These are phyloP conservation scores for Tetrapedia diversipes DNA, from an alignment of 2,888 invertebrate genomes.

Conservation along the genomic window DNA sequence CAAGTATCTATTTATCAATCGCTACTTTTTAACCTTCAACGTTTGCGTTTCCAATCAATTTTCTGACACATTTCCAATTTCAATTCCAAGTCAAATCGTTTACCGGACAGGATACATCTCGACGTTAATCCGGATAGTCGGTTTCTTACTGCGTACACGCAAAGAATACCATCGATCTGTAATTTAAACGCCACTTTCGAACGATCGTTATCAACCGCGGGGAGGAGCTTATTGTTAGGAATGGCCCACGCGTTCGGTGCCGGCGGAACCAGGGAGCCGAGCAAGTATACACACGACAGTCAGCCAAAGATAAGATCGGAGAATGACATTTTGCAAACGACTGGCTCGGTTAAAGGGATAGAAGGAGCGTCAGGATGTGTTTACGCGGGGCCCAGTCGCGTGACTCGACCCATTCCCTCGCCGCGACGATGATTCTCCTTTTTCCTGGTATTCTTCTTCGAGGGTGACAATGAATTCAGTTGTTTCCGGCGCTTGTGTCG, in stretches of 20 bases:
- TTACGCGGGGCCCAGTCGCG: slow-evolving; percentile 34
- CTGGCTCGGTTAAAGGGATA: slow-evolving; percentile 42
- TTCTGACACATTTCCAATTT: too few species aligned
- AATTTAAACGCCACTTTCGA: background rate
- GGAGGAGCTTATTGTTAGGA: slow-evolving; percentile 9
- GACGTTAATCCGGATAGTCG: too few species aligned
- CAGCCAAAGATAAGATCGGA: slow-evolving; percentile 45
- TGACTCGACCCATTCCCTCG: slow-evolving; percentile 53
- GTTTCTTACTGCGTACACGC: too few species aligned
- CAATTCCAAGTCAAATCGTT: too few species aligned
- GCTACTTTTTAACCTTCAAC: too few species aligned
- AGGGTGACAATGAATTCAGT: slow-evolving; percentile 47
- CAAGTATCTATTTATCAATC: too few species aligned
- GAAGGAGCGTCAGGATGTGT: slow-evolving; percentile 26
- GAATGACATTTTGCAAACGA: slow-evolving; percentile 59
- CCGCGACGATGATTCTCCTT: slow-evolving; percentile 44
- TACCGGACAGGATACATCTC: too few species aligned
- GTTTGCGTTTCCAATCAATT: too few species aligned
- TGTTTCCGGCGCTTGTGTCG: slow-evolving; percentile 19
- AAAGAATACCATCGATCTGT: background rate
- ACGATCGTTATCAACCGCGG: background rate
- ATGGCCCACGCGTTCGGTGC: slow-evolving; percentile 12
- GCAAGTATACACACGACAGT: slow-evolving; percentile 32
- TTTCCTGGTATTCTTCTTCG: slow-evolving; percentile 38
- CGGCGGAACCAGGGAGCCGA: slow-evolving; percentile 27